A percentile compares a stretch with the other conserved stretches of the same genome.
These are phyloP conservation scores for Drosophila subobscura DNA, from an alignment of 1,140 invertebrate genomes.

Conservation along the genomic window DNA sequence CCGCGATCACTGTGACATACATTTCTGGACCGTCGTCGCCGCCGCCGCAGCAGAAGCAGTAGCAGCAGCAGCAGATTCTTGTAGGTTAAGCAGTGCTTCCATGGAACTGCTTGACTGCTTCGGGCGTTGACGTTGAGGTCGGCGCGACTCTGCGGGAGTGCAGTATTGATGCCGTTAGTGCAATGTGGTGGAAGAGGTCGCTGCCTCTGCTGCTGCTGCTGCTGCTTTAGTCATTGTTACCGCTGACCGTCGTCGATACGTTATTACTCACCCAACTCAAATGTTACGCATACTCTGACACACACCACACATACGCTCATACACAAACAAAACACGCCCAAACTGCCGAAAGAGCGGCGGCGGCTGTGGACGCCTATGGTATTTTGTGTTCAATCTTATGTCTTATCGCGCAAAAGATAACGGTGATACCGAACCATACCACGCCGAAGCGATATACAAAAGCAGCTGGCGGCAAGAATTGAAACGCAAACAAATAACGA, in stretches of 20 bases:
- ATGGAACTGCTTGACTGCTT: constrained; percentile 20
- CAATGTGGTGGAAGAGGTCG: background rate
- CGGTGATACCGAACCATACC: too few species aligned
- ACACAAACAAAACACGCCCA: constrained; percentile 28
- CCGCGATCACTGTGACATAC: constrained; percentile 31
- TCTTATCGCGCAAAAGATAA: constrained; percentile 50
- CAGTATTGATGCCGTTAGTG: constrained; percentile 12
- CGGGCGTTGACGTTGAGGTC: constrained; percentile 37
- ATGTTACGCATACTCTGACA: constrained; percentile 41
- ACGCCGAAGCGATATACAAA: too few species aligned
- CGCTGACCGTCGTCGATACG: constrained; percentile 14
- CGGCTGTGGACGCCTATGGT: constrained; percentile 15
- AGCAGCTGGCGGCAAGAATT: background rate
- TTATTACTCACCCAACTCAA: constrained; percentile 65
- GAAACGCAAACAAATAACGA: background rate
- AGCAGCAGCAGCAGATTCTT: constrained; percentile 6
- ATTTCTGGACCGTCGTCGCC: constrained; percentile 17
- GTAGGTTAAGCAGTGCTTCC: constrained; percentile 39
- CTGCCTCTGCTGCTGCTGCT: constrained; percentile 5
- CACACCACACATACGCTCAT: background rate
- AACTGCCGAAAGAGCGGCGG: constrained; percentile 26
- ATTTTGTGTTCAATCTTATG: constrained; percentile 49
- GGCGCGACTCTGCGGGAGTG: constrained; percentile 27
- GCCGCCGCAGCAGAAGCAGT: background rate
- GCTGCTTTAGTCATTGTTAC: constrained; percentile 52